A percentile compares a stretch with the other conserved stretches of the same genome.
Evolutionary conservation across 1,140 invertebrate species (phyloP).

Genomic region (Gryon sp.): DNA sequence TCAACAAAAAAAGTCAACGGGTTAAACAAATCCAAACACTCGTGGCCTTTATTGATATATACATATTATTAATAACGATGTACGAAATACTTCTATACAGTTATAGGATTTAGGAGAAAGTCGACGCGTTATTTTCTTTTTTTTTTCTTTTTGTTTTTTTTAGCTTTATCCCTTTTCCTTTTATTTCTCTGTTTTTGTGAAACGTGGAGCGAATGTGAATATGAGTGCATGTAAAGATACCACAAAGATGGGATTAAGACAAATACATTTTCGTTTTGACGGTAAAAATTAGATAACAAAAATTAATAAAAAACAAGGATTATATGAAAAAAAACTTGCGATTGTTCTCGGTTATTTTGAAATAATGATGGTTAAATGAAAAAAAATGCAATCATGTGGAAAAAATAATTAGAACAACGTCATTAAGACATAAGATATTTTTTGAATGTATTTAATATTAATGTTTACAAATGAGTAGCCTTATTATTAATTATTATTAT

Average conservation of each 20-base stretch:
- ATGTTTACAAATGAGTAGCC: constrained; percentile 74
- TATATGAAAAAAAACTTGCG: constrained; percentile 59
- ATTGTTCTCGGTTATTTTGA: constrained; percentile 36
- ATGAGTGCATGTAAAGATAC: constrained; percentile 42
- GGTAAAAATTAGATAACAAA: constrained; percentile 24
- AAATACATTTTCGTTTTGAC: constrained; percentile 42
- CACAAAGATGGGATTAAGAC: constrained; percentile 29
- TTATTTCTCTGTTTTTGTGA: constrained; percentile 21
- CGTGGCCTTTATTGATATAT: constrained; percentile 61
- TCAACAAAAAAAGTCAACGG: no score
- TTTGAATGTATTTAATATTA: constrained; percentile 77
- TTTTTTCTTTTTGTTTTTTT: constrained; percentile 10
- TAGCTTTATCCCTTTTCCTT: constrained; percentile 16
- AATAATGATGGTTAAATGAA: constrained; percentile 30
- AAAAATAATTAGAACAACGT: constrained; percentile 49
- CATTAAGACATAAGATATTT: constrained; percentile 69
- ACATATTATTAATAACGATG: constrained; percentile 59
- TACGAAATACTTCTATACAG: constrained; percentile 66
- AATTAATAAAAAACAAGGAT: constrained; percentile 14
- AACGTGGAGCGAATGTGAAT: constrained; percentile 40
- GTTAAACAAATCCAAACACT: constrained; percentile 40
- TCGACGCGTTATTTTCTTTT: constrained; percentile 37
- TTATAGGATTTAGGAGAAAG: constrained; percentile 59
- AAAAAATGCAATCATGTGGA: constrained; percentile 30
- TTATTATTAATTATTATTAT: constrained; percentile 67